Percentiles rank a stretch among this genome's conserved stretches.
Conservation (phyloP, 2,113 vertebrate species). For the Microcebus ravelobensis region DNA sequence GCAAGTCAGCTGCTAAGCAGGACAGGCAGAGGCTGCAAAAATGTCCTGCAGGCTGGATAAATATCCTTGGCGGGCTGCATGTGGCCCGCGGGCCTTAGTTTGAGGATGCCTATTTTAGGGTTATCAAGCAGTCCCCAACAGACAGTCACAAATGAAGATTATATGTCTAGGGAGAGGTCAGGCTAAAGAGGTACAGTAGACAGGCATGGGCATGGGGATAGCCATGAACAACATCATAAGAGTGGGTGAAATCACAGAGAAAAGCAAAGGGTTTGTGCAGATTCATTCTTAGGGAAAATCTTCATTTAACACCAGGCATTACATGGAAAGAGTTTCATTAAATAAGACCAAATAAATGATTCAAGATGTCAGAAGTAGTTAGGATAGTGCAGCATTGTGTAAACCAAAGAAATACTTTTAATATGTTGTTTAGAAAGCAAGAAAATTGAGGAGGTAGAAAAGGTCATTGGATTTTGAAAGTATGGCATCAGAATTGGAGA, state of each 20-base stretch:
- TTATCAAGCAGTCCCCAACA: not conserved
- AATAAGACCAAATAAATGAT: not conserved
- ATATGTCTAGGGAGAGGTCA: not conserved
- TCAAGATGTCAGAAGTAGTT: not conserved
- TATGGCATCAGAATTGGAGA: not conserved
- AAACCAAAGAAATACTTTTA: not conserved
- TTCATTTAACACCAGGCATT: not conserved
- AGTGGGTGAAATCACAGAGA: not conserved
- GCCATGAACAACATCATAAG: not conserved
- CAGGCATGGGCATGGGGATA: not conserved
- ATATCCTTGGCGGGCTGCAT: too few relatives aligned
- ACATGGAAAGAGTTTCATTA: not conserved
- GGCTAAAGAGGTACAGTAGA: not conserved
- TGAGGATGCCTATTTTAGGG: not conserved
- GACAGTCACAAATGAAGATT: not conserved
- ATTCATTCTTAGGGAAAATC: not conserved
- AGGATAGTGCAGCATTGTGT: not conserved
- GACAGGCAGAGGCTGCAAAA: too few relatives aligned
- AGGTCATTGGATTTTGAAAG: conserved; percentile 35
- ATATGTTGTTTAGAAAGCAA: conserved; percentile 20
- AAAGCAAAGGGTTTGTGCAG: not conserved
- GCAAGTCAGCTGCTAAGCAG: too few relatives aligned
- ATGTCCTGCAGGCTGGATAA: too few relatives aligned
- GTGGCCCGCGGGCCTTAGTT: too few relatives aligned
- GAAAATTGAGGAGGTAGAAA: not conserved